Base-by-base conservation (phyloP, 2,797 vertebrate genomes). In the Acridotheres tristis region DNA sequence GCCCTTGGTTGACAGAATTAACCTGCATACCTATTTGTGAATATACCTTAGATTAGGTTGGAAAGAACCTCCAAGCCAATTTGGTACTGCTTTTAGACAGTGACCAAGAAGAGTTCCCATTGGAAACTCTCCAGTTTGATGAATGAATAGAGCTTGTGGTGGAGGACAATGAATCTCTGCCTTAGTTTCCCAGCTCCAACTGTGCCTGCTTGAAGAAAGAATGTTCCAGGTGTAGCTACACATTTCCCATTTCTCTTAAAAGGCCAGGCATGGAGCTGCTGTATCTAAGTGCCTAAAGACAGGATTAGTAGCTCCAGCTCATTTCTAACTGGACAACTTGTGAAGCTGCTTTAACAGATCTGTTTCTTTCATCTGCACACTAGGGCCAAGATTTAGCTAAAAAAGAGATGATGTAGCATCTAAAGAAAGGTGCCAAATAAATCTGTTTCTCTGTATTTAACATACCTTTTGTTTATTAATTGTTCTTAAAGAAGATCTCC, bases 221-320 rank as follows among this genome's bases (percentile, higher is more conserved):
- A 9, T 43, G 10, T 68, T 78, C 27, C 27, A 78, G 25, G 7
- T 85, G 32, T 10, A 8, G 3, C 32, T 65, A 11, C 0, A 0
- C 15, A 51, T 68, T 89, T 54, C 58, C 30, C 25, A 11, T 58
- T 92, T 80, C 21, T 85, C 27, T 71, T 57, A 57, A 67, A 66
- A 85, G 34, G 16, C 9, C 18, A 79, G 45, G 18, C 0, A 1
- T 42, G 27, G 40, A 82, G 61, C 20, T 77, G 30, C 34, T 65
- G 6, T 19, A 63, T 21, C 26, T 12, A 82, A 69, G 27, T 5
- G 5, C 8, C 65, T 74, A 29, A 76, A 81, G 88, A 29, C 17
- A 68, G 22, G 27, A 45, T 32, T 58, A 59, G 30, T 32, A 16
- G 4, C 25, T 72, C 14, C 66, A 36, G 6, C 11, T 61, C 14